A percentile compares a stretch with the other conserved stretches of the same genome.
Evolutionary conservation across 2,797 vertebrate genomes (phyloP).

Genomic region (Eurystomus glaucurus): DNA sequence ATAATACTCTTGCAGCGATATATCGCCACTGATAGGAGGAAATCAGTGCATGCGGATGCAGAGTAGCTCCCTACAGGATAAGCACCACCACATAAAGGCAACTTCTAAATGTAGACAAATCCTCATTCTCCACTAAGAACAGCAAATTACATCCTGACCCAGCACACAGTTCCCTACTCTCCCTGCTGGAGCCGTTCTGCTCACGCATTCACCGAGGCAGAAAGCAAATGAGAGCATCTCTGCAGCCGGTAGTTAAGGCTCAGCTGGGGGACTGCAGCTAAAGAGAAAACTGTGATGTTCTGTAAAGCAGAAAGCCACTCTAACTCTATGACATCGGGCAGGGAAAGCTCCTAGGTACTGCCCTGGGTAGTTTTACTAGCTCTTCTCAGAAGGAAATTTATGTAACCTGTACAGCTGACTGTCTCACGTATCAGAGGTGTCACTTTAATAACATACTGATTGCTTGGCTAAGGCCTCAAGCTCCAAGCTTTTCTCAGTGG

Average conservation of each 20-base stretch:
- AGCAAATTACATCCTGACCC: not conserved
- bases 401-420: not conserved
- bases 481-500: not conserved
- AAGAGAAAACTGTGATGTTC: not conserved
- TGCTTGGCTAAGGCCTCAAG: not conserved
- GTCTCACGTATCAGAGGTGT: not conserved
- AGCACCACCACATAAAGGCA: not conserved
- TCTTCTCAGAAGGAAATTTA: not conserved
- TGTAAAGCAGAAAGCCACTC: not conserved
- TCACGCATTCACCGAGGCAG: not conserved
- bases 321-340: fast-evolving
- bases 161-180: not conserved
- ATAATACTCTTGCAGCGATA: not conserved
- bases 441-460: not conserved
- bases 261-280: not conserved
- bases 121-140: not conserved
- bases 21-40: not conserved
- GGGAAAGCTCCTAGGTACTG: not conserved
- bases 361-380: not conserved
- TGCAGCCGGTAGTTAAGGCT: not conserved
- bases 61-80: not conserved
- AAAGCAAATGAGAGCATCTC: not conserved
- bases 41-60: fast-evolving
- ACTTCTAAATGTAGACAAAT: not conserved
- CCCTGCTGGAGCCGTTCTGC: not conserved